Evolutionary conservation across 37 sponge, comb jelly and placozoan genomes (phyloP).

Genomic region (Mnemiopsis leidyi): DNA sequence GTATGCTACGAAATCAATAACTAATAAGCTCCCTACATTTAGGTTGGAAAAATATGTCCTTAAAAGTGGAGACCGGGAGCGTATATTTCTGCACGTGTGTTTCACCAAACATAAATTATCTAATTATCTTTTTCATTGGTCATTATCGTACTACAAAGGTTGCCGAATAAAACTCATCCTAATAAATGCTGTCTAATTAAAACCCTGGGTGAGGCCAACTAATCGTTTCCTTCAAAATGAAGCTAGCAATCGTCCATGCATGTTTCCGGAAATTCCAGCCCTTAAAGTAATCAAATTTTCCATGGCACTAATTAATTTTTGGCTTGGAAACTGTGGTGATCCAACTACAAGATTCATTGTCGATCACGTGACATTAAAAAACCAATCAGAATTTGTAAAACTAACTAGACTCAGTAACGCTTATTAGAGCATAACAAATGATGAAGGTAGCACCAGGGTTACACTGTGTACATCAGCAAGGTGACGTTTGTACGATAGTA

Average conservation of each 20-base stretch:
- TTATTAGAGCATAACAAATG: neutral
- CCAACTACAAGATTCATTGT: neutral
- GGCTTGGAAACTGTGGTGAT: neutral
- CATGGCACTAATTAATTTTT: neutral
- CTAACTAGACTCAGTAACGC: neutral
- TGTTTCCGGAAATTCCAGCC: neutral
- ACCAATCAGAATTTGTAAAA: neutral
- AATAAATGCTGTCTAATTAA: neutral
- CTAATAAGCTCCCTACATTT: no score
- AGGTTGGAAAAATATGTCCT: no score
- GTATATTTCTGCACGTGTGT: neutral
- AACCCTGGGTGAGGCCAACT: neutral
- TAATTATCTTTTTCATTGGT: neutral
- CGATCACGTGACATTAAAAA: neutral
- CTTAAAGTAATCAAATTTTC: neutral
- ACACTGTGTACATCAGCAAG: no score
- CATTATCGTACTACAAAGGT: no score
- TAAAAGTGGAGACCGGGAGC: no score
- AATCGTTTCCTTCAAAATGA: neutral
- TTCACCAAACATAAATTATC: neutral
- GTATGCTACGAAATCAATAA: no score
- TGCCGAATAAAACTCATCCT: no score
- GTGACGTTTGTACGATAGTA: no score
- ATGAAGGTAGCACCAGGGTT: no score
- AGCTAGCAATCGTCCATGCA: neutral